Evolutionary conservation across 2,113 vertebrate species (phyloP).

Genomic region (Hippocampus comes): DNA sequence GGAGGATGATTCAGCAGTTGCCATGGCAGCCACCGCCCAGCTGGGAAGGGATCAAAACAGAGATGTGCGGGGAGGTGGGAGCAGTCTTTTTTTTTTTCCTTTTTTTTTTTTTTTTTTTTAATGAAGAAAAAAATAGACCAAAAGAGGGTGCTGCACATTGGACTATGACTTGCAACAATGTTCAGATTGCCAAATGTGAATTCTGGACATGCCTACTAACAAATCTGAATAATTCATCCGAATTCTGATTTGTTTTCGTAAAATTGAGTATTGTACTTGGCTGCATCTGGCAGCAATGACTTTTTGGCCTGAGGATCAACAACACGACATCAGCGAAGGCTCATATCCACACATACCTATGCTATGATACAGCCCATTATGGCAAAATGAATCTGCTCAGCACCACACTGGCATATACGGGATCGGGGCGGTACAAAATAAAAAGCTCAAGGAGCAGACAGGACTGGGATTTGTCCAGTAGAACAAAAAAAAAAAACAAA

Average conservation of each 20-base stretch:
- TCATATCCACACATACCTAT: neutral
- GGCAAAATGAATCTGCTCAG: neutral
- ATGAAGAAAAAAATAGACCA: conserved; percentile 21
- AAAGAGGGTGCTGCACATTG: neutral
- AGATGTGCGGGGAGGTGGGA: conserved; percentile 11
- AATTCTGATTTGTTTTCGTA: neutral
- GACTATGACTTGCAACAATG: neutral
- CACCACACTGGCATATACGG: neutral
- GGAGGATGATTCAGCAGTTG: conserved; percentile 71
- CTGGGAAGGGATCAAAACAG: conserved; percentile 30
- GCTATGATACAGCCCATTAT: neutral
- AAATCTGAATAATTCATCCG: neutral
- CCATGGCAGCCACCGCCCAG: conserved; percentile 67
- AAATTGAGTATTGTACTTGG: neutral
- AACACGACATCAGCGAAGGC: neutral
- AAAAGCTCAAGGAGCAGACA: too few relatives aligned
- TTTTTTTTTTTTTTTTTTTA: conserved; percentile 29
- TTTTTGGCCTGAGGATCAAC: neutral
- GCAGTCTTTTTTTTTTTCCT: neutral
- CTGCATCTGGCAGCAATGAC: neutral
- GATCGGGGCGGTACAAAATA: too few relatives aligned
- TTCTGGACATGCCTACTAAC: neutral
- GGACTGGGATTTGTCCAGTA: too few relatives aligned
- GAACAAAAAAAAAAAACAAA: too few relatives aligned
- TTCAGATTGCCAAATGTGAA: neutral